Evolutionary conservation across 2,888 invertebrate genomes (phyloP).

Genomic region (Taphrorychus bicolor): DNA sequence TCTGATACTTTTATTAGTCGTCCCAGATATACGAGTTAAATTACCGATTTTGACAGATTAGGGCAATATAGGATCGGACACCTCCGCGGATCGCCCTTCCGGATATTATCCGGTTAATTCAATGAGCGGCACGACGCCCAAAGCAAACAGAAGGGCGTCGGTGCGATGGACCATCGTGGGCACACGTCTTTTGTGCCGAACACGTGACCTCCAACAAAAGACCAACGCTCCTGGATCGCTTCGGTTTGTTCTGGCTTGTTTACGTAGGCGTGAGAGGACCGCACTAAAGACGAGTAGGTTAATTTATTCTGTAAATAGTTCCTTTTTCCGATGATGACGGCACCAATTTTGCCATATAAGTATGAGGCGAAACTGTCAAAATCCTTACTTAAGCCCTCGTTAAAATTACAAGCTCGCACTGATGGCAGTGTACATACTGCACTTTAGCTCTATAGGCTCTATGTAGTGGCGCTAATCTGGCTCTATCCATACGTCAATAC

Average conservation of each 20-base stretch:
- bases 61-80: conserved; percentile 51
- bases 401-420: neutral
- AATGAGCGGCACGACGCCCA: conserved; percentile 55
- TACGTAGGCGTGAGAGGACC: conserved; percentile 26
- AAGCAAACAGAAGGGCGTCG: conserved; percentile 52
- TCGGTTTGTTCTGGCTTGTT: conserved; percentile 38
- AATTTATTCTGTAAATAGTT: conserved; percentile 19
- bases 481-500: conserved; percentile 3
- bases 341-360: too few relatives aligned
- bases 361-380: too few relatives aligned
- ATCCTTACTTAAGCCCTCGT: neutral
- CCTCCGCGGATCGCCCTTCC: conserved; percentile 47
- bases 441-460: neutral
- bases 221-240: conserved; percentile 33
- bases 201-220: conserved; percentile 43
- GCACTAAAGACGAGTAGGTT: conserved; percentile 13
- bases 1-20: neutral
- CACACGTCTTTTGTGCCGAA: conserved; percentile 46
- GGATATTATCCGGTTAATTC: conserved; percentile 55
- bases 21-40: conserved; percentile 19
- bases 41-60: conserved; percentile 47
- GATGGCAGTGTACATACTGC: neutral
- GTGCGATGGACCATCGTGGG: conserved; percentile 33
- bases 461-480: neutral
- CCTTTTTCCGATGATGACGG: neutral